Evolutionary conservation across 2,113 vertebrate species (phyloP).

Genomic region (Spheniscus mendiculus): DNA sequence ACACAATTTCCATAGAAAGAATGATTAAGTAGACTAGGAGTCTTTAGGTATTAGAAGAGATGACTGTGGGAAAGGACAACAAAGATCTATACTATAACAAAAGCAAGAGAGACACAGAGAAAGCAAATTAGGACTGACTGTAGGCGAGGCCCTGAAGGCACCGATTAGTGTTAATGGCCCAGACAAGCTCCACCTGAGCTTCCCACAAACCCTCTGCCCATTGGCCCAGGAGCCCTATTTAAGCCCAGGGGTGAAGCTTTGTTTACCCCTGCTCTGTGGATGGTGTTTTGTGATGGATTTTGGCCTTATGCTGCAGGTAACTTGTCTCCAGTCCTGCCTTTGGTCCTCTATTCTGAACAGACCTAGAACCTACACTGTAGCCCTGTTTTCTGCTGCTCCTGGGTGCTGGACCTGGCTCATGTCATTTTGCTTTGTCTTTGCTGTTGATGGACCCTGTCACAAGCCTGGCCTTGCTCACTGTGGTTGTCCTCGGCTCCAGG

Average conservation of each 20-base stretch:
- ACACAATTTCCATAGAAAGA: not conserved
- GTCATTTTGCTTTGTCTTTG: rapidly evolving
- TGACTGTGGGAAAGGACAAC: not conserved
- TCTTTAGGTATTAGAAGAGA: not conserved
- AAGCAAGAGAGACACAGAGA: not conserved
- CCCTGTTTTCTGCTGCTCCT: not conserved
- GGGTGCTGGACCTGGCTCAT: not conserved
- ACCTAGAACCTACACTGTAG: rapidly evolving
- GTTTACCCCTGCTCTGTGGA: rapidly evolving
- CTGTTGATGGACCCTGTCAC: not conserved
- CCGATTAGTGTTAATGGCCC: rapidly evolving
- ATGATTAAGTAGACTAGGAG: not conserved
- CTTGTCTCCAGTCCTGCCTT: not conserved
- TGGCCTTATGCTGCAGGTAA: rapidly evolving
- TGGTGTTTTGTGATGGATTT: rapidly evolving
- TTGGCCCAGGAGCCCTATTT: not conserved
- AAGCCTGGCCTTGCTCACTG: not conserved
- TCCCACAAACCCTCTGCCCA: not conserved
- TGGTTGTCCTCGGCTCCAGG: not conserved
- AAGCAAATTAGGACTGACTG: not conserved
- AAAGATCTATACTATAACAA: not conserved
- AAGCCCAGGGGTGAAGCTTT: not conserved
- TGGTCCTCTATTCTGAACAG: rapidly evolving
- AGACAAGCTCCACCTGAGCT: not conserved
- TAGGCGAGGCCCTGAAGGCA: not conserved